phyloP scores from a whole-genome alignment of 2,797 vertebrate species.

The Argentina silus region DNA sequence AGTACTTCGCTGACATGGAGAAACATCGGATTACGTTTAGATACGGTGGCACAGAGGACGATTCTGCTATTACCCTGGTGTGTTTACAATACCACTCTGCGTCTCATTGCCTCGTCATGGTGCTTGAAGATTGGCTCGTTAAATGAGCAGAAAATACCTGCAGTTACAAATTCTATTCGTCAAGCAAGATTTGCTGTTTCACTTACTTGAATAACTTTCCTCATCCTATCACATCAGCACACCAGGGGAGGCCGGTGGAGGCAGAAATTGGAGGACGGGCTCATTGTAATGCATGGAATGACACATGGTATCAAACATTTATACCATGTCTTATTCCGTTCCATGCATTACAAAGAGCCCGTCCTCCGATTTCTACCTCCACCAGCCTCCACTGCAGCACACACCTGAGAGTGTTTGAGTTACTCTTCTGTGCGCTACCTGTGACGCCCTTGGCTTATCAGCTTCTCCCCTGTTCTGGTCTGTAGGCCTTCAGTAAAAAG shows the following conservation, averaged over 20 bases:
- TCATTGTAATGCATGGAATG: too few relatives aligned
- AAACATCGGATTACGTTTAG: conserved; percentile 92
- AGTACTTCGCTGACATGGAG: conserved; percentile 98
- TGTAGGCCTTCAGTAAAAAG: conserved; percentile 98
- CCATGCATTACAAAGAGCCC: too few relatives aligned
- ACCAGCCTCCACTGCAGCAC: too few relatives aligned
- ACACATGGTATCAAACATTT: too few relatives aligned
- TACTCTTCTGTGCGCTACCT: background rate
- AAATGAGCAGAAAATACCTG: background rate
- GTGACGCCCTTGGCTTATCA: background rate
- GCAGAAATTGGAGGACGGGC: too few relatives aligned
- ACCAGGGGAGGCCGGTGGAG: too few relatives aligned
- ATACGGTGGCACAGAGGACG: conserved; percentile 94
- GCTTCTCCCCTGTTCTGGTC: background rate
- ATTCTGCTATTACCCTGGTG: conserved; percentile 97
- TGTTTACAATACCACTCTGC: conserved; percentile 40
- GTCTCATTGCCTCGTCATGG: background rate
- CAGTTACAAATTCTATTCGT: background rate
- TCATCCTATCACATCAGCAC: background rate
- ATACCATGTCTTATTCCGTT: too few relatives aligned
- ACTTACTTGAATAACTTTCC: background rate
- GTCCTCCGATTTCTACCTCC: too few relatives aligned
- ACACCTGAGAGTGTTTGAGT: background rate
- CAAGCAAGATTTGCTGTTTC: background rate
- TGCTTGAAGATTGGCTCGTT: background rate